phyloP scores from a whole-genome alignment of 2,888 invertebrate genomes.

The Hypomecis atomaria region DNA sequence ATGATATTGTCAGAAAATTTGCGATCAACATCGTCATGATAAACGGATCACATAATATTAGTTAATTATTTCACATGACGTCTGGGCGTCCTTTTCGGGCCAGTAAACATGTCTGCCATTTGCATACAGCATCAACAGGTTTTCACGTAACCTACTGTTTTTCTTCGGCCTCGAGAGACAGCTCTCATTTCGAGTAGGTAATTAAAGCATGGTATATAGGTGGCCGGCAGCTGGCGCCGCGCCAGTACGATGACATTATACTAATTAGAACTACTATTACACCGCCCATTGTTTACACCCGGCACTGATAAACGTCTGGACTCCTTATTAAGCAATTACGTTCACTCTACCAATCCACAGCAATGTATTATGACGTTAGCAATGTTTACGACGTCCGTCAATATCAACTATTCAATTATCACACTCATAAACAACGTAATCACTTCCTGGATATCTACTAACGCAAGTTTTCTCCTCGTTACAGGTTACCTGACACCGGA shows the following conservation, averaged over 20 bases:
- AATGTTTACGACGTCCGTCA: background rate
- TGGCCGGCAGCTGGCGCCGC: constrained; percentile 12
- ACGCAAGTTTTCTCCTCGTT: constrained; percentile 51
- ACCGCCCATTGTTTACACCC: constrained; percentile 19
- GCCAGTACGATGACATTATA: constrained; percentile 31
- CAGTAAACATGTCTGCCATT: constrained; percentile 2
- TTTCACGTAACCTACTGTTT: background rate
- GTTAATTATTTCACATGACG: background rate
- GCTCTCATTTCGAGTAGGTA: constrained; percentile 16
- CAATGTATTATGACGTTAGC: constrained; percentile 7
- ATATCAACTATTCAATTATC: constrained; percentile 3
- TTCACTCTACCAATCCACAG: background rate
- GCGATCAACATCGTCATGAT: background rate
- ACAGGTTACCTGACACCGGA: constrained; percentile 87
- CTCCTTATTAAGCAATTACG: constrained; percentile 21
- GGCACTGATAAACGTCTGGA: constrained; percentile 18
- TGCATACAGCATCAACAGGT: constrained; percentile 3
- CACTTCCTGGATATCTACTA: constrained; percentile 14
- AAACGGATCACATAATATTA: constrained; percentile 1
- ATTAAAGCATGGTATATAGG: constrained; percentile 18
- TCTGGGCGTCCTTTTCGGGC: background rate
- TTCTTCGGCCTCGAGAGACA: constrained; percentile 1
- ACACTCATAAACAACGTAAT: constrained; percentile 2
- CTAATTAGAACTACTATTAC: constrained; percentile 21
- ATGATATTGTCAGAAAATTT: background rate